Base-by-base conservation (phyloP, 1,140 invertebrate species). In the Drosophila obscura region DNA sequence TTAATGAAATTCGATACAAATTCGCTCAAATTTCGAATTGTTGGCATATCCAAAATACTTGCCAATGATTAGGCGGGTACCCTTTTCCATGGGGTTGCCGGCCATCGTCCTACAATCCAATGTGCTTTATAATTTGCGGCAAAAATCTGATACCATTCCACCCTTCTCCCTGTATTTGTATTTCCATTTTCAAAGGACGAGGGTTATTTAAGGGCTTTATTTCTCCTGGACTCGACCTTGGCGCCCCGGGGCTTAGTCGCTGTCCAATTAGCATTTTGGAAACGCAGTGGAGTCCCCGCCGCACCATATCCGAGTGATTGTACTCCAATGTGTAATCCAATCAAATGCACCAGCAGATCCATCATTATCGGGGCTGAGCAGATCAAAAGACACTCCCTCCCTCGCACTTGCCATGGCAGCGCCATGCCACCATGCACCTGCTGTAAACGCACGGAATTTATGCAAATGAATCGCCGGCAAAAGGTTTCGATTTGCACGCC, bases 321-420 rank as follows among this genome's bases (percentile, higher is more conserved):
- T 72, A 72, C 66, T 58, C 58, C 7, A 3, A 61, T 81, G 78
- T 81, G 78, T 81, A 81, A 81, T 81, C 78, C 73, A 81, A 81
- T 80, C 73, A 73, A 72, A 81, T 76, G 72, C 78, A 66, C 63
- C 55, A 66, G 72, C 55, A 66, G 72, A 81, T 76, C 77, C 73
- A 74, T 61, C 55, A 80, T 77, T 81, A 66, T 77, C 60, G 62
- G 26, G 63, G 58, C 44, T 77, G 55, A 56, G 58, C 59, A 77
- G 62, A 81, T 81, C 78, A 81, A 81, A 80, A 63, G 78, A 80
- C 55, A 66, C 55, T 48, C 55, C 4, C 35, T 2, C 35, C 4
- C 35, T 0, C 35, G 1, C 35, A 13, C 35, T 13, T 80, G 60
- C 66, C 77, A 80, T 63, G 39, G 43, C 55, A 44, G 69, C 71